A percentile compares a stretch with the other conserved stretches of the same genome.
phyloP scores from a whole-genome alignment of 2,888 invertebrate genomes.

The Ashinkailepas kermadecensis region DNA sequence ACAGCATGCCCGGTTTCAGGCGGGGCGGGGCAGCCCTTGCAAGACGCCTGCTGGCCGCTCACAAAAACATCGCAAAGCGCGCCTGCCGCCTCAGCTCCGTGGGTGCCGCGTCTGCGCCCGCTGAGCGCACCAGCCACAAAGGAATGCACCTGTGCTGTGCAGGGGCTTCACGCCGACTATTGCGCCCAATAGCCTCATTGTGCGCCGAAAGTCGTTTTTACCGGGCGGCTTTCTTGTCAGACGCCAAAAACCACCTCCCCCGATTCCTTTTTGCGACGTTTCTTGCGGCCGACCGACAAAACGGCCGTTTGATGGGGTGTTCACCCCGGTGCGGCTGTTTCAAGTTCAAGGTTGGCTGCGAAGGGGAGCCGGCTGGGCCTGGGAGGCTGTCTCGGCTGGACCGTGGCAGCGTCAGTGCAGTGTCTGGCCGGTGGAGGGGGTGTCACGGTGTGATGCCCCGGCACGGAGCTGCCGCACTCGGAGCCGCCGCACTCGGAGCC shows the following conservation, averaged over 20 bases:
- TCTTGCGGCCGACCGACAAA: constrained; percentile 1
- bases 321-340: neutral
- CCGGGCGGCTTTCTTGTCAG: neutral
- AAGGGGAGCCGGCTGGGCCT: neutral
- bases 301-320: neutral
- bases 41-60: too few species aligned
- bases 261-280: neutral
- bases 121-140: neutral
- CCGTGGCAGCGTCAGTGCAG: too few species aligned
- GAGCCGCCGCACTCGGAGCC: too few species aligned
- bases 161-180: neutral
- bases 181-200: neutral
- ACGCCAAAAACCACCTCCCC: neutral
- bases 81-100: too few species aligned
- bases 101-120: neutral
- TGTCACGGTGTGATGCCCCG: too few species aligned
- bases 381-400: neutral
- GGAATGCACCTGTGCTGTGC: neutral
- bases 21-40: neutral
- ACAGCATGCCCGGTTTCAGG: neutral
- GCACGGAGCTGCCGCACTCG: too few species aligned
- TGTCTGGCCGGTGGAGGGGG: too few species aligned
- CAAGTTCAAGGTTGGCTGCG: constrained; percentile 3
- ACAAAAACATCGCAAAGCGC: neutral
- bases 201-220: neutral